phyloP scores from a whole-genome alignment of 2,888 invertebrate genomes.

The Andrena haemorrhoa region DNA sequence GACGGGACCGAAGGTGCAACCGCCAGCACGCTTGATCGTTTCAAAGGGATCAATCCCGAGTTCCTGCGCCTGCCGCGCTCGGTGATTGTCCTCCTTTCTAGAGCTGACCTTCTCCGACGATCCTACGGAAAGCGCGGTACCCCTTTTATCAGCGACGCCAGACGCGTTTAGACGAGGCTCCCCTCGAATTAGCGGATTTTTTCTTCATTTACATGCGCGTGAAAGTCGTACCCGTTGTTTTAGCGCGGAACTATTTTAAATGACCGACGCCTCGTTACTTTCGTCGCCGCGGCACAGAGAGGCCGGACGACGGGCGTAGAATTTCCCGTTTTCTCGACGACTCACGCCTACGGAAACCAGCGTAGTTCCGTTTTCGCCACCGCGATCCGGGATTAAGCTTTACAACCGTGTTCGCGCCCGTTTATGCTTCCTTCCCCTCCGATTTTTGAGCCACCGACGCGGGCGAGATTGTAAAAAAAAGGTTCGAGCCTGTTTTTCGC shows the following conservation, averaged over 20 bases:
- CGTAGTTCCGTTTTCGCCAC: slow-evolving; percentile 30
- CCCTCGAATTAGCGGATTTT: slow-evolving; percentile 43
- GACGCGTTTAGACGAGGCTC: slow-evolving; percentile 1
- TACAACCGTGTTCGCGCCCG: slow-evolving; percentile 18
- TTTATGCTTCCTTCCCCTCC: not conserved
- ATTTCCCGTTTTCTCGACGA: slow-evolving; percentile 44
- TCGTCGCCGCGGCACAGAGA: slow-evolving; percentile 44
- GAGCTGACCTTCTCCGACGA: slow-evolving; percentile 59
- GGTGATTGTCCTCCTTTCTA: slow-evolving; percentile 67
- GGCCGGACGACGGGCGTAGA: slow-evolving; percentile 32
- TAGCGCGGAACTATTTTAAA: slow-evolving; percentile 62
- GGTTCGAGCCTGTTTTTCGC: slow-evolving; percentile 23
- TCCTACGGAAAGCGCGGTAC: slow-evolving; percentile 18
- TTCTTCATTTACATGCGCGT: slow-evolving; percentile 53
- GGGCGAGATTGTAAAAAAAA: slow-evolving; percentile 32
- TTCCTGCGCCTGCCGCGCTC: slow-evolving; percentile 46
- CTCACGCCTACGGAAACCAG: slow-evolving; percentile 33
- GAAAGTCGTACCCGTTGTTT: slow-evolving; percentile 45
- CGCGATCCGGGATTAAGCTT: slow-evolving; percentile 29
- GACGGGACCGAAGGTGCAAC: slow-evolving; percentile 39
- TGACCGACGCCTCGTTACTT: slow-evolving; percentile 62
- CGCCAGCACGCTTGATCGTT: slow-evolving; percentile 29
- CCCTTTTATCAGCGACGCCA: not conserved
- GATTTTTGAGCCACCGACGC: slow-evolving; percentile 41
- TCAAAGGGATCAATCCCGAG: slow-evolving; percentile 57